These are phyloP conservation scores for Selene dorsalis DNA, from an alignment of 2,797 vertebrate species.

Conservation along the genomic window DNA sequence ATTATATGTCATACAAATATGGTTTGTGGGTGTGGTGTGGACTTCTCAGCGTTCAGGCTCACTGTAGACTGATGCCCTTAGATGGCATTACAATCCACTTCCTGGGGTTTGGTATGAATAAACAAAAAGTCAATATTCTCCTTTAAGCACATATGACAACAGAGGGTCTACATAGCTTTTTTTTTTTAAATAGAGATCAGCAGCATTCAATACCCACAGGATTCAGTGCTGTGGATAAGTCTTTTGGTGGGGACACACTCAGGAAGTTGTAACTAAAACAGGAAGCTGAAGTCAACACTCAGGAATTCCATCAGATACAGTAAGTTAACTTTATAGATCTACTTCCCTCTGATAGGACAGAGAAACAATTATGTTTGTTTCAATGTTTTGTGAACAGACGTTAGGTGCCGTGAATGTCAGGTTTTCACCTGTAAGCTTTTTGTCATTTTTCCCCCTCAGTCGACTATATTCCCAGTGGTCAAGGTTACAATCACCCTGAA, in stretches of 20 bases:
- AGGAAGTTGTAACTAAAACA: constrained; percentile 82
- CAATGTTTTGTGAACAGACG: not conserved
- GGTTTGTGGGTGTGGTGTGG: not conserved
- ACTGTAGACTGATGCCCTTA: not conserved
- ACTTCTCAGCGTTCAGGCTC: not conserved
- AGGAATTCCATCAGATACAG: constrained; percentile 79
- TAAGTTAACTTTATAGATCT: constrained; percentile 53
- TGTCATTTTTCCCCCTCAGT: not conserved
- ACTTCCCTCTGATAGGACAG: constrained; percentile 28
- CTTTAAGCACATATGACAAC: not conserved
- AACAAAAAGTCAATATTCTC: constrained; percentile 12
- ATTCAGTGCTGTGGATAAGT: constrained; percentile 33
- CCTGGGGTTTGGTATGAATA: constrained; percentile 18
- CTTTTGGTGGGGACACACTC: constrained; percentile 61
- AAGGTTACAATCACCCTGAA: not conserved
- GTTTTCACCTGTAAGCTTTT: not conserved
- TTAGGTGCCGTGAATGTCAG: not conserved
- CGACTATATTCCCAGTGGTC: not conserved
- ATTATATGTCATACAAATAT: not conserved
- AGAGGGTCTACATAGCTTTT: constrained; percentile 16
- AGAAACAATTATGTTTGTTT: constrained; percentile 10
- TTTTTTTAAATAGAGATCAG: constrained; percentile 29
- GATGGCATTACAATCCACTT: constrained; percentile 8
- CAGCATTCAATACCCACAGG: constrained; percentile 11
- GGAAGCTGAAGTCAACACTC: constrained; percentile 80